These are phyloP conservation scores for Acrobasis repandana DNA, from an alignment of 2,888 invertebrate species.

Conservation along the genomic window DNA sequence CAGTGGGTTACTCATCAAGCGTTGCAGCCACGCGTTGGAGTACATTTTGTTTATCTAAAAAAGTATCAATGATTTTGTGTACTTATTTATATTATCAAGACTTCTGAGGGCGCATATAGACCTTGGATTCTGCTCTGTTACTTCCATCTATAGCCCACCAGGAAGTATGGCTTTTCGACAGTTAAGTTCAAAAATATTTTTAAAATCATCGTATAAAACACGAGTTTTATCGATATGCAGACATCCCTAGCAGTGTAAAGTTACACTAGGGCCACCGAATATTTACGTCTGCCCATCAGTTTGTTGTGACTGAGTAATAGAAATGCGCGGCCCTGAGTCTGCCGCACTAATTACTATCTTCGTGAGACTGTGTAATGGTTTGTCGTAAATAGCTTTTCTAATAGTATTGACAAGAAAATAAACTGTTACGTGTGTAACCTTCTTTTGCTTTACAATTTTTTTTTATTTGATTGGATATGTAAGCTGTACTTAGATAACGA, in stretches of 20 bases:
- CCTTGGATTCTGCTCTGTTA: too few relatives aligned
- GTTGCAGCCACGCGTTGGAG: neutral
- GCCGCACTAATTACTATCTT: constrained; percentile 48
- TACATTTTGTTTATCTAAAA: too few relatives aligned
- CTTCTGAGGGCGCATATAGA: too few relatives aligned
- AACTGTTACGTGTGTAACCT: neutral
- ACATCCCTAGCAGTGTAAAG: constrained; percentile 47
- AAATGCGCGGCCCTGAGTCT: constrained; percentile 40
- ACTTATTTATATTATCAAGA: too few relatives aligned
- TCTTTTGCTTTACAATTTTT: neutral
- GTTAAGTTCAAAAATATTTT: too few relatives aligned
- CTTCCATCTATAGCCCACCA: too few relatives aligned
- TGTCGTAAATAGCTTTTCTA: constrained; percentile 20
- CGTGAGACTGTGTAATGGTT: constrained; percentile 37
- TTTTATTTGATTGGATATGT: too few relatives aligned
- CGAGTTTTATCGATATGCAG: constrained; percentile 24
- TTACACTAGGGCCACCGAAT: constrained; percentile 36
- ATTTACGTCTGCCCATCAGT: constrained; percentile 38
- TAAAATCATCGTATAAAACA: neutral
- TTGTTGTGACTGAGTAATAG: constrained; percentile 47
- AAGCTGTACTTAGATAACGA: too few relatives aligned
- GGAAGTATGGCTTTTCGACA: too few relatives aligned
- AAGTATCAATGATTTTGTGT: too few relatives aligned
- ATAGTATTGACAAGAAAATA: constrained; percentile 7
- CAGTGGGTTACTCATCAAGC: neutral